Percentiles rank a stretch among this genome's conserved stretches.
Conservation (phyloP, 2,888 invertebrate genomes). For the Protophormia terraenovae region DNA sequence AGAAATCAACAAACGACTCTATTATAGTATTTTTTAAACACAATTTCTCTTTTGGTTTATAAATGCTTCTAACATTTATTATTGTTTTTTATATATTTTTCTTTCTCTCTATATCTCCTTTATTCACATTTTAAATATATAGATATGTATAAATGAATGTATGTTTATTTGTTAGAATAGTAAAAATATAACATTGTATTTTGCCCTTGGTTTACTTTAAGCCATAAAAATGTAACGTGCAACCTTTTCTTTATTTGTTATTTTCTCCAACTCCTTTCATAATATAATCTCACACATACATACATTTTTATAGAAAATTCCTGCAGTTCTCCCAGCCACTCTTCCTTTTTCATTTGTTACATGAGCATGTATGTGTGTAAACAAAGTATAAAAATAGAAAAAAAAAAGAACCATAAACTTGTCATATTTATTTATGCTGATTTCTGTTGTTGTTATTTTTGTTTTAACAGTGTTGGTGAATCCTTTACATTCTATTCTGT, state of each 20-base stretch:
- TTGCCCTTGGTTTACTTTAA: conserved; percentile 48
- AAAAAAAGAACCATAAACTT: conserved; percentile 34
- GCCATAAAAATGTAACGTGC: conserved; percentile 17
- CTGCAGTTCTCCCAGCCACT: too few relatives aligned
- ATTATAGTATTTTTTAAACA: neutral
- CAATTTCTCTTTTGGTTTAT: neutral
- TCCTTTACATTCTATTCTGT: neutral
- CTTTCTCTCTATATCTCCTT: neutral
- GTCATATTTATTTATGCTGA: conserved; percentile 15
- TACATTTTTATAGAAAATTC: too few relatives aligned
- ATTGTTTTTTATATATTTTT: neutral
- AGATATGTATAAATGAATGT: neutral
- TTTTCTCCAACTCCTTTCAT: neutral
- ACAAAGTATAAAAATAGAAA: neutral
- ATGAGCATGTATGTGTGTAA: neutral
- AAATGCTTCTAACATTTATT: neutral
- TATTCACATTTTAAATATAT: too few relatives aligned
- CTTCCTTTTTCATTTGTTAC: neutral
- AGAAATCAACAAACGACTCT: neutral
- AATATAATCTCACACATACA: neutral
- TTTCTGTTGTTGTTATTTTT: neutral
- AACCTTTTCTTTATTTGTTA: neutral
- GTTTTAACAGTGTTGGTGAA: neutral
- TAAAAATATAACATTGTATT: too few relatives aligned
- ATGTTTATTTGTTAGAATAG: neutral